Conservation (phyloP, 1,140 invertebrate species). For the Spodoptera frugiperda region DNA sequence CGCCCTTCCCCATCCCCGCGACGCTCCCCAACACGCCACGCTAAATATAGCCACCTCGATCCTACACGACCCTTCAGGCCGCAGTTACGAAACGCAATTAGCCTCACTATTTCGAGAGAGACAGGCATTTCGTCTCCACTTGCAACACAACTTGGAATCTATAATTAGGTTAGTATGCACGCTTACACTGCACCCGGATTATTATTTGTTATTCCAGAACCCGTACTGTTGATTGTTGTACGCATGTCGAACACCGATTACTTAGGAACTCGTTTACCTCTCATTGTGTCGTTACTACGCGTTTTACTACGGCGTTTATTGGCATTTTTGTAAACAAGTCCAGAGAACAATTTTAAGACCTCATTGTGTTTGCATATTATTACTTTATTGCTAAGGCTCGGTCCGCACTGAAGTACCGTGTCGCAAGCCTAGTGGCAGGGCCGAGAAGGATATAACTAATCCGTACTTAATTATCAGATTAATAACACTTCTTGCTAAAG, state of each 20-base stretch:
- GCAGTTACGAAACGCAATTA: constrained; percentile 83
- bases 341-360: constrained; percentile 6
- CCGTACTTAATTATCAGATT: too few species aligned
- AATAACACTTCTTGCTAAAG: too few species aligned
- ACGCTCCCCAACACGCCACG: constrained; percentile 57
- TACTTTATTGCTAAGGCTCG: constrained; percentile 8
- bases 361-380: constrained; percentile 15
- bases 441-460: too few species aligned
- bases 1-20: constrained; percentile 49
- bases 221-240: constrained; percentile 1
- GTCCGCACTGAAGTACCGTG: not conserved
- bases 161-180: constrained; percentile 47
- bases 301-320: constrained; percentile 21
- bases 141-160: constrained; percentile 52
- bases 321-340: constrained; percentile 20
- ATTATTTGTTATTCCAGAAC: constrained; percentile 12
- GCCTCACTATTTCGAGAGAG: constrained; percentile 80
- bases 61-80: constrained; percentile 74
- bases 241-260: constrained; percentile 24
- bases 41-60: constrained; percentile 76
- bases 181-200: constrained; percentile 3
- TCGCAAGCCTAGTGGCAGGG: too few species aligned
- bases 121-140: constrained; percentile 66
- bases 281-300: constrained; percentile 7
- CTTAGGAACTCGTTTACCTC: constrained; percentile 4